A percentile compares a stretch with the other conserved stretches of the same genome.
Evolutionary conservation across 2,888 invertebrate species (phyloP).

Genomic region (Tiphia femorata): DNA sequence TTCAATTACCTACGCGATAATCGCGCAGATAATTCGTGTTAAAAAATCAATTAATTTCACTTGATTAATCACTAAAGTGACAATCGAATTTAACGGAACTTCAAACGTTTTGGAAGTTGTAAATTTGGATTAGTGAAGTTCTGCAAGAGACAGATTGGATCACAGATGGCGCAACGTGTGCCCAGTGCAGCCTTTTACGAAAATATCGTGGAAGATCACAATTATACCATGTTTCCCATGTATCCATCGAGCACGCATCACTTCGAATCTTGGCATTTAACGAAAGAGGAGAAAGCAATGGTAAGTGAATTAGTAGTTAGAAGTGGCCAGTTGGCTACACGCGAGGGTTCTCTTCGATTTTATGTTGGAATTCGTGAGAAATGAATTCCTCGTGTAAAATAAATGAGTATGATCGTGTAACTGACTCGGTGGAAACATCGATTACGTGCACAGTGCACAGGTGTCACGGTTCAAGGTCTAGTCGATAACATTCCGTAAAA

Average conservation of each 20-base stretch:
- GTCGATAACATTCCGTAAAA: constrained; percentile 34
- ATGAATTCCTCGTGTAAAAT: background rate
- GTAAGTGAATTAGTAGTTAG: too few species aligned
- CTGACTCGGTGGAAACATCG: constrained; percentile 19
- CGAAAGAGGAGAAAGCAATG: constrained; percentile 58
- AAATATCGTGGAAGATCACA: constrained; percentile 56
- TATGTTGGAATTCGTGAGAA: too few species aligned
- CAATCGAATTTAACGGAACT: too few species aligned
- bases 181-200: constrained; percentile 58
- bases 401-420: background rate
- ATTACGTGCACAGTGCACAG: constrained; percentile 18
- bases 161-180: constrained; percentile 62
- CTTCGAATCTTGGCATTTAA: constrained; percentile 52
- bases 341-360: background rate
- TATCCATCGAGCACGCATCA: constrained; percentile 46
- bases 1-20: too few species aligned
- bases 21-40: too few species aligned
- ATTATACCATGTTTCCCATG: constrained; percentile 60
- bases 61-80: too few species aligned
- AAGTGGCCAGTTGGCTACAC: too few species aligned
- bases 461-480: constrained; percentile 38
- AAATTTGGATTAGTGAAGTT: too few species aligned
- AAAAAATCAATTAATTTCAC: too few species aligned
- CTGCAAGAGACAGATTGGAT: constrained; percentile 15
- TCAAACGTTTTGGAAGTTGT: too few species aligned